phyloP scores from a whole-genome alignment of 2,113 vertebrate species.

The Psilopsiagon aurifrons region DNA sequence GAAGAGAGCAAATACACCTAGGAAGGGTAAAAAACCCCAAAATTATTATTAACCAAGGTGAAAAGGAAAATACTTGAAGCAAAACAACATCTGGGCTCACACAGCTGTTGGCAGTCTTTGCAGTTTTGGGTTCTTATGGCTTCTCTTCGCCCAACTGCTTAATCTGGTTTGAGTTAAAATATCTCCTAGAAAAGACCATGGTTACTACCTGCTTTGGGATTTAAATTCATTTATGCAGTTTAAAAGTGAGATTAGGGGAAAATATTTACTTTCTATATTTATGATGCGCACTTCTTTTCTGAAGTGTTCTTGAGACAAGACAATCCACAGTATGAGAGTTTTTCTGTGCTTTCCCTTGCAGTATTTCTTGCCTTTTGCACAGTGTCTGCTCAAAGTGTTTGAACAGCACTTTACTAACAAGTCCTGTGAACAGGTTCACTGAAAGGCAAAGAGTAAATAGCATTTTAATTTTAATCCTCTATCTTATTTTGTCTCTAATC shows the following conservation, averaged over 20 bases:
- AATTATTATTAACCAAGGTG: not conserved
- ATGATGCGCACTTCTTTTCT: not conserved
- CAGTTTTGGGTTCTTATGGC: not conserved
- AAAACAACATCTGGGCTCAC: not conserved
- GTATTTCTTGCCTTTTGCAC: not conserved
- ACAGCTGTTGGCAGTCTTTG: not conserved
- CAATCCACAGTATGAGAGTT: not conserved
- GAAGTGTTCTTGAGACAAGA: not conserved
- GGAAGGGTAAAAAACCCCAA: not conserved
- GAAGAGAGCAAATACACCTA: constrained; percentile 92
- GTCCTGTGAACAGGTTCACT: not conserved
- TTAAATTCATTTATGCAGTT: not conserved
- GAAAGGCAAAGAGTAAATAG: not conserved
- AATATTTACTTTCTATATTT: not conserved
- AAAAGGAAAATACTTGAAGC: not conserved
- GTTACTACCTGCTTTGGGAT: not conserved
- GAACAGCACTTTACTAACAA: not conserved
- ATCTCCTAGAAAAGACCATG: not conserved
- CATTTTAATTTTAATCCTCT: not conserved
- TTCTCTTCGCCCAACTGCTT: not conserved
- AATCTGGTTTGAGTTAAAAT: not conserved
- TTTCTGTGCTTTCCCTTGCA: not conserved
- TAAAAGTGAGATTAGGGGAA: not conserved
- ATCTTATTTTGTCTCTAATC: not conserved
- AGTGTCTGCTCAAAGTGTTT: not conserved